phyloP scores from a whole-genome alignment of 2,797 vertebrate genomes.

The Pogonophryne albipinna region DNA sequence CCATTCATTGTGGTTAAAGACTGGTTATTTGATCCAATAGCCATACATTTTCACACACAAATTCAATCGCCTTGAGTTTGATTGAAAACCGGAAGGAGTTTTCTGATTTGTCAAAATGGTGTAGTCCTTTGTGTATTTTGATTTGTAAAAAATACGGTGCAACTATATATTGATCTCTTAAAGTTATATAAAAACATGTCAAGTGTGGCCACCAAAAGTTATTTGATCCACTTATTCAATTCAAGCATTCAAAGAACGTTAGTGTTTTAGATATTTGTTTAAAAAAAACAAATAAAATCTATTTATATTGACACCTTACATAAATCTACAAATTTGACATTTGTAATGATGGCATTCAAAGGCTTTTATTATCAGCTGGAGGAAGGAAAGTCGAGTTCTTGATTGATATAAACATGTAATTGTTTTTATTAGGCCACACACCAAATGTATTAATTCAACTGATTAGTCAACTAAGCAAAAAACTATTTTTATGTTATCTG shows the following conservation, averaged over 20 bases:
- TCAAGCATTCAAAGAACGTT: not conserved
- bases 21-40: not conserved
- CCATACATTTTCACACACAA: not conserved
- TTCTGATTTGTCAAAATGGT: not conserved
- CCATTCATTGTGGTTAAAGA: not conserved
- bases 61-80: not conserved
- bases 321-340: not conserved
- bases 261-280: not conserved
- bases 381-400: not conserved
- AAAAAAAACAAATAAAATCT: not conserved
- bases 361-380: not conserved
- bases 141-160: not conserved
- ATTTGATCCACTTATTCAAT: not conserved
- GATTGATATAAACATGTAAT: not conserved
- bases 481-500: not conserved
- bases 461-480: not conserved
- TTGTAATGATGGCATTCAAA: not conserved
- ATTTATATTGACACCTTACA: not conserved
- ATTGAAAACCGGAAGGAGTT: not conserved
- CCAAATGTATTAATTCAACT: not conserved
- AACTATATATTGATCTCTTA: not conserved
- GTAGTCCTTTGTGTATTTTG: not conserved
- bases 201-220: too few species aligned
- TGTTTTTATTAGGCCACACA: slow-evolving; percentile 8
- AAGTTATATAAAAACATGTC: too few species aligned